Conservation (phyloP, 2,797 vertebrate genomes). For the Falco columbarius region DNA sequence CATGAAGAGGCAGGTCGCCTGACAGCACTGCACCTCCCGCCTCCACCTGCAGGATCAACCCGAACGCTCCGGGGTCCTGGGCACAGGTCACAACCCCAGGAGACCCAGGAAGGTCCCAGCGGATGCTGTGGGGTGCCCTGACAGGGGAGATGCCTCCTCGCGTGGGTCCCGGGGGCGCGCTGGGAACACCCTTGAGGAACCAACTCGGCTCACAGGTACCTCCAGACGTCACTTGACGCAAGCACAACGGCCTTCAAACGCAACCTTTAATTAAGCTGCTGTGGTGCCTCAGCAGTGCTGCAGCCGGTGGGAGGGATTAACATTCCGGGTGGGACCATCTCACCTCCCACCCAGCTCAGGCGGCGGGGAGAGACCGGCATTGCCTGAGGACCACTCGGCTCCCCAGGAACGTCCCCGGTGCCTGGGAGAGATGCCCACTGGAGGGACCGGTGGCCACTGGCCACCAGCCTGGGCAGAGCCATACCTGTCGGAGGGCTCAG, state of each 20-base stretch:
- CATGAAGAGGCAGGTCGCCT: neutral
- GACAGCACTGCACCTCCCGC: neutral
- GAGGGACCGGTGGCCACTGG: neutral
- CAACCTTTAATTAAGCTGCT: neutral
- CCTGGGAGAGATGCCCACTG: neutral
- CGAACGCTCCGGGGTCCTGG: accelerated
- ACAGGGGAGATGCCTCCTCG: neutral
- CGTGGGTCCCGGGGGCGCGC: neutral
- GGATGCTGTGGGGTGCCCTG: neutral
- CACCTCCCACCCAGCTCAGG: accelerated
- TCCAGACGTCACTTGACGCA: neutral
- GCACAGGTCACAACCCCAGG: accelerated
- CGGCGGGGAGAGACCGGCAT: neutral
- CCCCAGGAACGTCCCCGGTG: neutral
- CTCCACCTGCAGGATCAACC: neutral
- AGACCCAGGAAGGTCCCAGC: accelerated
- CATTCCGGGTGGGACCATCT: neutral
- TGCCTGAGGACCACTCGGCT: accelerated
- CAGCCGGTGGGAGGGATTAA: neutral
- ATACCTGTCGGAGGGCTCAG: neutral
- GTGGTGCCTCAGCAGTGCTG: neutral
- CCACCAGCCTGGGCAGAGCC: neutral
- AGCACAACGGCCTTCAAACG: neutral
- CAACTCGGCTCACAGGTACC: neutral
- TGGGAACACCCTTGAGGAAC: neutral